These are phyloP conservation scores for Rhinella marina DNA, from an alignment of 2,797 vertebrate genomes.

Conservation along the genomic window DNA sequence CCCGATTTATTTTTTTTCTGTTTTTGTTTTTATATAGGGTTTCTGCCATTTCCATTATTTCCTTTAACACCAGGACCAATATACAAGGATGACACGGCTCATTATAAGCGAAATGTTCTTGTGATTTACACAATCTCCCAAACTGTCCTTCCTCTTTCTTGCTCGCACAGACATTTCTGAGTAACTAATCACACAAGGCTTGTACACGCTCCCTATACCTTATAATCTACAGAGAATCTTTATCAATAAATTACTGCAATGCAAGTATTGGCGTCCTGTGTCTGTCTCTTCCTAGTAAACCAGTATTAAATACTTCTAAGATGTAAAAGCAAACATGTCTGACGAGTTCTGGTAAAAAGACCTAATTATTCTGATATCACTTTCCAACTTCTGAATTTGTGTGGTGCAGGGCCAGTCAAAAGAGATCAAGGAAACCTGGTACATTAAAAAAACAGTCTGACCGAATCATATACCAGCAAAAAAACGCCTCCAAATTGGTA, in stretches of 20 bases:
- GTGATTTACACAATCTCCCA: not conserved
- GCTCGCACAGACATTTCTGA: not conserved
- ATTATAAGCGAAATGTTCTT: not conserved
- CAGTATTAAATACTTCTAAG: not conserved
- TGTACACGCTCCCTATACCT: not conserved
- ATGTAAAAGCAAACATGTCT: too few species aligned
- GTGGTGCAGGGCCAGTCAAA: too few species aligned
- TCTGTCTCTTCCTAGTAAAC: not conserved
- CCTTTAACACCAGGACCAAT: not conserved
- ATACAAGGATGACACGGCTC: not conserved
- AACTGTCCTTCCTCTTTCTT: not conserved
- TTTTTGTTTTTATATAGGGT: not conserved
- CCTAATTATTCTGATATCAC: too few species aligned
- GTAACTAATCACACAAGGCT: not conserved
- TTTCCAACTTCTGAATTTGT: too few species aligned
- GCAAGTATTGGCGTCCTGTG: not conserved
- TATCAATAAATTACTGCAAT: not conserved
- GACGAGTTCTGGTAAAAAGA: too few species aligned
- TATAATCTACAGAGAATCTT: too few species aligned
- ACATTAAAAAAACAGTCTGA: too few species aligned
- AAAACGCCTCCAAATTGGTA: too few species aligned
- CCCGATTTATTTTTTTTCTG: not conserved
- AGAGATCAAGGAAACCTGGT: too few species aligned
- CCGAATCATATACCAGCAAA: too few species aligned
- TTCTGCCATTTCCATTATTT: fast-evolving